phyloP scores from a whole-genome alignment of 2,797 vertebrate species.

The Sebastolobus alascanus region DNA sequence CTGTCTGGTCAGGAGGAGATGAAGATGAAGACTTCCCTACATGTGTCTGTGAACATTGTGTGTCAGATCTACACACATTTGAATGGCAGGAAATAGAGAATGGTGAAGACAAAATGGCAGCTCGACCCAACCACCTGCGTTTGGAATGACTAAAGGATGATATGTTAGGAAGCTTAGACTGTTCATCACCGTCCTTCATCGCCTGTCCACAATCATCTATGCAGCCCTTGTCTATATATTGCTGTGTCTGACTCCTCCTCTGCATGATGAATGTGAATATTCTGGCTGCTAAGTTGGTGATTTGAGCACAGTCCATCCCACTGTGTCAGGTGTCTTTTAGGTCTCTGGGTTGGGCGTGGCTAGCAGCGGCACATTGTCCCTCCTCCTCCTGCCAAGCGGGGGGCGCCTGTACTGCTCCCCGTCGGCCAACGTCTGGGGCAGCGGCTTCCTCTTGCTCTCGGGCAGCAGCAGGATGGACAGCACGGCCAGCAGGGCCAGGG shows the following conservation, averaged over 20 bases:
- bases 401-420: constrained; percentile 91
- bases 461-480: constrained; percentile 93
- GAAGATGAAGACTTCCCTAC: constrained; percentile 1
- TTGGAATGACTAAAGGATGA: constrained; percentile 69
- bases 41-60: neutral
- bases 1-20: constrained; percentile 21
- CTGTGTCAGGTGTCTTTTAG: constrained; percentile 61
- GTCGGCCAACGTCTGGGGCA: constrained; percentile 90
- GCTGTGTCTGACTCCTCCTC: constrained; percentile 22
- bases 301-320: neutral
- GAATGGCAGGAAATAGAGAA: constrained; percentile 48
- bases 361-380: constrained; percentile 92
- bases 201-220: constrained; percentile 15
- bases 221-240: constrained; percentile 32
- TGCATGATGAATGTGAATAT: constrained; percentile 30
- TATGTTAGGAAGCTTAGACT: constrained; percentile 57
- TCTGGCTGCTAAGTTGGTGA: constrained; percentile 24
- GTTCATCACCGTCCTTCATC: constrained; percentile 8
- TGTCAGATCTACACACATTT: constrained; percentile 19
- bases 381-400: constrained; percentile 87
- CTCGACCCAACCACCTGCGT: constrained; percentile 45
- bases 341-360: constrained; percentile 92
- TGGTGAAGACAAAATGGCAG: constrained; percentile 24
- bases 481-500: constrained; percentile 90
- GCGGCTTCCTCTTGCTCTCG: constrained; percentile 92